phyloP scores from a whole-genome alignment of 2,888 invertebrate species.

The Sclerodermus sp. region DNA sequence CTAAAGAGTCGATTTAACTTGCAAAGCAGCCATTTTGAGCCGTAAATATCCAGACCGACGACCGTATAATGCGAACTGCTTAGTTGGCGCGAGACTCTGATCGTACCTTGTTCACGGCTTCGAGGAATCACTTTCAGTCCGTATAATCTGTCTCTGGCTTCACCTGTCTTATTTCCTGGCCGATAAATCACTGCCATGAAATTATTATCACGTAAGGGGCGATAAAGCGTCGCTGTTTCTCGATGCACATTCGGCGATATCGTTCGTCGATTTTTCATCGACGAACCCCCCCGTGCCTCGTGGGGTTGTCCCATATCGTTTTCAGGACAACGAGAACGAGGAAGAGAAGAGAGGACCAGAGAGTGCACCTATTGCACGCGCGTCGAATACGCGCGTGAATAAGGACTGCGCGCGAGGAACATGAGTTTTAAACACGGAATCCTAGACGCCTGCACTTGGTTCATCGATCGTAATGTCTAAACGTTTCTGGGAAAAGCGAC shows the following conservation, averaged over 20 bases:
- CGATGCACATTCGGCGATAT: too few relatives aligned
- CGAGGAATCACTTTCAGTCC: conserved; percentile 23
- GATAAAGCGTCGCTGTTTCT: too few relatives aligned
- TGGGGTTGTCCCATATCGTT: too few relatives aligned
- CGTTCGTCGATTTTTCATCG: too few relatives aligned
- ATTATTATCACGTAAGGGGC: too few relatives aligned
- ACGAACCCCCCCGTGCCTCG: too few relatives aligned
- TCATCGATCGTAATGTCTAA: conserved; percentile 34
- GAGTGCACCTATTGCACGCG: too few relatives aligned
- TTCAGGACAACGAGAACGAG: too few relatives aligned
- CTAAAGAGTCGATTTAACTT: conserved; percentile 36
- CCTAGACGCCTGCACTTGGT: conserved; percentile 9
- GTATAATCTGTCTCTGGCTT: neutral
- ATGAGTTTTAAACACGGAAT: conserved; percentile 26
- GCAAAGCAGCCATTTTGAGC: conserved; percentile 34
- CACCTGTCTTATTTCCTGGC: too few relatives aligned
- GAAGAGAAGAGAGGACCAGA: too few relatives aligned
- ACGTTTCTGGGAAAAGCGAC: conserved; percentile 31
- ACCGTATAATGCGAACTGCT: conserved; percentile 5
- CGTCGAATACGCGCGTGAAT: too few relatives aligned
- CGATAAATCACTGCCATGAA: too few relatives aligned
- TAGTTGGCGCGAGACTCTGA: conserved; percentile 19
- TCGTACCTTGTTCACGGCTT: conserved; percentile 6
- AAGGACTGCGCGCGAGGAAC: conserved; percentile 11
- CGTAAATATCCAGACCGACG: conserved; percentile 25